A percentile compares a stretch with the other conserved stretches of the same genome.
Evolutionary conservation across 2,888 invertebrate species (phyloP).

Genomic region (Heliconius sara): DNA sequence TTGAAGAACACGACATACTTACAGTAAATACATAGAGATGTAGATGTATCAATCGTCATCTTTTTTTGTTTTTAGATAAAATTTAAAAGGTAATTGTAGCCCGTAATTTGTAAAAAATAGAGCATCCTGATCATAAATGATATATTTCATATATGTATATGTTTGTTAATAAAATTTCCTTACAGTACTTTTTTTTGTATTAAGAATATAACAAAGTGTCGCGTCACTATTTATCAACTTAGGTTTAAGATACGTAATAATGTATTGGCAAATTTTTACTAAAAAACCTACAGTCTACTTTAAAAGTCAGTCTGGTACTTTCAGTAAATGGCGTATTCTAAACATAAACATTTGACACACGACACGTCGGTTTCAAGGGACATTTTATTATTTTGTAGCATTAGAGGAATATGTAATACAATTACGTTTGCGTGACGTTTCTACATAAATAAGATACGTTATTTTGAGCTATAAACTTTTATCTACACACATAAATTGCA

Average conservation of each 20-base stretch:
- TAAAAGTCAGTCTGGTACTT: background rate
- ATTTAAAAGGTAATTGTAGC: background rate
- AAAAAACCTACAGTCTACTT: background rate
- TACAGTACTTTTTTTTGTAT: too few species aligned
- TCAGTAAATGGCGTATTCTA: background rate
- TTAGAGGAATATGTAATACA: conserved; percentile 19
- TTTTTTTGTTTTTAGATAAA: background rate
- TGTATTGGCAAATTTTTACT: too few species aligned
- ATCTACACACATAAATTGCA: conserved; percentile 23
- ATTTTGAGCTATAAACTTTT: conserved; percentile 28
- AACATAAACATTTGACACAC: conserved; percentile 2
- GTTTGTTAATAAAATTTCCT: too few species aligned
- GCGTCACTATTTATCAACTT: too few species aligned
- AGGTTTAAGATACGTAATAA: too few species aligned
- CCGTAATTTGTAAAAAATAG: too few species aligned
- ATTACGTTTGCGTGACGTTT: conserved; percentile 24
- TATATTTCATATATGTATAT: too few species aligned
- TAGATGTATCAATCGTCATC: background rate
- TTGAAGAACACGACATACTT: background rate
- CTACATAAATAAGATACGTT: conserved; percentile 23
- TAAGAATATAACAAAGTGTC: too few species aligned
- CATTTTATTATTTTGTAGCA: conserved; percentile 2
- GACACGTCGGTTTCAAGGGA: conserved; percentile 1
- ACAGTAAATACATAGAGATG: background rate
- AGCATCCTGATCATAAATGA: too few species aligned